Percentiles rank a stretch among this genome's conserved stretches.
Evolutionary conservation across 2,113 vertebrate species (phyloP).

Genomic region (Lophura nycthemera): DNA sequence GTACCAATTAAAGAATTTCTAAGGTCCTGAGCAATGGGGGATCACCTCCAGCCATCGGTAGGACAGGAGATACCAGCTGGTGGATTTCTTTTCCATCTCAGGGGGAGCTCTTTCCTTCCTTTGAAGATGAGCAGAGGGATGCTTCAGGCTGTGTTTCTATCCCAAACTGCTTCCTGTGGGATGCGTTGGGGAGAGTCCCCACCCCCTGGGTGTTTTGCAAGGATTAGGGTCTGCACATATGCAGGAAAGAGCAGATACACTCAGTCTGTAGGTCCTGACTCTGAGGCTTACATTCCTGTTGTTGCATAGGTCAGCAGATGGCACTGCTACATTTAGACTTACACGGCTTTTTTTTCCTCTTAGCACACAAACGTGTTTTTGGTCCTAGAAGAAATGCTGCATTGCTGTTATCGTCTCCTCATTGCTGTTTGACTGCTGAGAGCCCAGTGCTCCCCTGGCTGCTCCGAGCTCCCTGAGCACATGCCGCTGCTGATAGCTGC

Average conservation of each 20-base stretch:
- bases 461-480: background rate
- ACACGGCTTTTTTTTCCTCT: background rate
- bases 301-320: constrained; percentile 70
- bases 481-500: background rate
- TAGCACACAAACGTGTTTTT: background rate
- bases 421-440: background rate
- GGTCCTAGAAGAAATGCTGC: constrained; percentile 41
- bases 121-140: background rate
- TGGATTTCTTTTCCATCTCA: background rate
- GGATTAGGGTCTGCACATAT: background rate
- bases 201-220: background rate
- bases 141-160: background rate
- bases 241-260: background rate
- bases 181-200: background rate
- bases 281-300: background rate
- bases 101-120: background rate
- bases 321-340: constrained; percentile 71
- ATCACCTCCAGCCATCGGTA: background rate
- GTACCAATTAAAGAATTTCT: background rate
- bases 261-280: background rate
- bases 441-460: background rate
- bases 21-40: background rate
- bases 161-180: background rate
- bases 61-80: background rate
- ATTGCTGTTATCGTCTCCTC: constrained; percentile 37